A percentile compares a stretch with the other conserved stretches of the same genome.
Evolutionary conservation across 2,888 invertebrate species (phyloP).

Genomic region (Diploptera punctata): DNA sequence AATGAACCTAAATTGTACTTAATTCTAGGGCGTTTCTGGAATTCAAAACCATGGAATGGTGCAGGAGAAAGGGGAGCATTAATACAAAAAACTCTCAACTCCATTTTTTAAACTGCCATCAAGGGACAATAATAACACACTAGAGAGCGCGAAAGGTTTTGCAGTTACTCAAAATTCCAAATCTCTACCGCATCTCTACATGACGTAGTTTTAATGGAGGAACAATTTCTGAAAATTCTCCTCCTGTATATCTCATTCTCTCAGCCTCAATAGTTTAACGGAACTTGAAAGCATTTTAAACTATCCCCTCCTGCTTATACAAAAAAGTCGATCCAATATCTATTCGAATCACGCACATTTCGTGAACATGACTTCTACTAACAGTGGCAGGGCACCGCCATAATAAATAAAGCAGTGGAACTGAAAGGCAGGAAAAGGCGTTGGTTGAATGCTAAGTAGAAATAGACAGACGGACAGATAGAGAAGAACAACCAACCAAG

Average conservation of each 20-base stretch:
- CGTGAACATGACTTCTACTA: background rate
- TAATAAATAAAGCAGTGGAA: constrained; percentile 17
- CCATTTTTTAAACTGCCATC: background rate
- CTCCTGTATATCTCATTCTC: background rate
- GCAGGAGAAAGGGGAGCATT: background rate
- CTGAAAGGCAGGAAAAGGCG: constrained; percentile 1
- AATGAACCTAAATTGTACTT: no score
- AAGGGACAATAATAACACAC: background rate
- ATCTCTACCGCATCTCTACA: background rate
- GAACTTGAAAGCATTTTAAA: background rate
- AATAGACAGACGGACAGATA: background rate
- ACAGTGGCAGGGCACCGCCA: background rate
- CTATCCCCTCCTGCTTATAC: background rate
- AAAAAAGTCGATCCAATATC: constrained; percentile 3
- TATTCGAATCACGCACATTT: constrained; percentile 14
- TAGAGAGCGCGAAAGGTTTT: background rate
- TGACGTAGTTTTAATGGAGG: background rate
- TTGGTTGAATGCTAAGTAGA: background rate
- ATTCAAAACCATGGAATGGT: background rate
- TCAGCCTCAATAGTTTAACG: background rate
- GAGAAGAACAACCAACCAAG: background rate
- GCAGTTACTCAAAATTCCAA: background rate
- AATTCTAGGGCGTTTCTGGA: no score
- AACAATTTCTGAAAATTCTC: background rate
- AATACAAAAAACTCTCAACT: background rate